A percentile compares a stretch with the other conserved stretches of the same genome.
These are phyloP conservation scores for Corynorhinus townsendii DNA, from an alignment of 2,113 vertebrate genomes.

Conservation along the genomic window DNA sequence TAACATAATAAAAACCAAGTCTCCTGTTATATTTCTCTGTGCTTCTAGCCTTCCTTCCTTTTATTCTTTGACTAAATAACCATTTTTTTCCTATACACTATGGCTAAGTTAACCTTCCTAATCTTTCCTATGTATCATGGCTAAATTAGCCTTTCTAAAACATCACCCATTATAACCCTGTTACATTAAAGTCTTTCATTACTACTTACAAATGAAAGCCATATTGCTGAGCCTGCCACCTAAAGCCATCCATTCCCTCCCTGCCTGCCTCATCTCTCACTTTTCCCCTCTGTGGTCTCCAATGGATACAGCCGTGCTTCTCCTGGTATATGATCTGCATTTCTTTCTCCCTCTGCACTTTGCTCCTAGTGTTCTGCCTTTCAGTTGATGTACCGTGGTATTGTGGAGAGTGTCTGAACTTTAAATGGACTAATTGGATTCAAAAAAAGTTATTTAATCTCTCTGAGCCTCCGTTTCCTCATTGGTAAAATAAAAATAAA, in stretches of 20 bases:
- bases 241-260: background rate
- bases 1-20: background rate
- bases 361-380: background rate
- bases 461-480: background rate
- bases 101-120: background rate
- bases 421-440: background rate
- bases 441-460: constrained; percentile 6
- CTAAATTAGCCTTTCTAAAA: constrained; percentile 17
- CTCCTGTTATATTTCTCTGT: background rate
- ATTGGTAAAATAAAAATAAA: constrained; percentile 7
- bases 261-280: background rate
- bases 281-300: background rate
- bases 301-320: background rate
- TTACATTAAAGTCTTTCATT: background rate
- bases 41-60: background rate
- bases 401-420: background rate
- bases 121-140: background rate
- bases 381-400: background rate
- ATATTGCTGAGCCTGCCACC: background rate
- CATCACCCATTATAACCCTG: background rate
- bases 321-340: background rate
- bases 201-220: background rate
- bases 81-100: background rate
- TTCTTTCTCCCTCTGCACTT: background rate
- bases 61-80: background rate